These are phyloP conservation scores for Phalacrocorax pelagicus DNA, from an alignment of 2,113 vertebrate species.

Conservation along the genomic window DNA sequence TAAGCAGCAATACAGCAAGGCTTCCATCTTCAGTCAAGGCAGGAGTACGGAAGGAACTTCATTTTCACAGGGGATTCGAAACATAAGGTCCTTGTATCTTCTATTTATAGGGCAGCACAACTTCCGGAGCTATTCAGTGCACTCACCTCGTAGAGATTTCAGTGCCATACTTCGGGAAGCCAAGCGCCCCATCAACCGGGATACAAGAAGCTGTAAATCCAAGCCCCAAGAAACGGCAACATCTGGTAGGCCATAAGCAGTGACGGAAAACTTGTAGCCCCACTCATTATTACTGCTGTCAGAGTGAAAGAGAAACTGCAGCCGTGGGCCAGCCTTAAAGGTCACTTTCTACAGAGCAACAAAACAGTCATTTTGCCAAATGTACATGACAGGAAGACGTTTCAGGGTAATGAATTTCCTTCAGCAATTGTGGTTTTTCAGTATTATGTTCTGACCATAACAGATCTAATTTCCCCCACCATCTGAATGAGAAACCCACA, in stretches of 20 bases:
- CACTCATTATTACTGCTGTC: conserved; percentile 98
- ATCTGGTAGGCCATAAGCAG: conserved; percentile 89
- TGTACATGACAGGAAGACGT: conserved; percentile 31
- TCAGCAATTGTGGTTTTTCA: conserved; percentile 40
- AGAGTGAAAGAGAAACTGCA: conserved; percentile 98
- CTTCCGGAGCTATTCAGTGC: background rate
- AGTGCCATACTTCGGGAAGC: conserved; percentile 90
- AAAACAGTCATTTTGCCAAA: conserved; percentile 65
- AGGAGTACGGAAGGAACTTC: rapidly evolving
- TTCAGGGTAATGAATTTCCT: conserved; percentile 55
- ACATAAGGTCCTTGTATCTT: rapidly evolving
- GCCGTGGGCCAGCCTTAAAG: conserved; percentile 93
- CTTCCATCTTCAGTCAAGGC: rapidly evolving
- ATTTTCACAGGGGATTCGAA: background rate
- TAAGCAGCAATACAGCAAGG: background rate
- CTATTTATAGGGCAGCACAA: rapidly evolving
- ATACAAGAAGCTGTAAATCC: conserved; percentile 93
- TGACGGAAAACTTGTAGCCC: conserved; percentile 96
- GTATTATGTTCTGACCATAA: background rate
- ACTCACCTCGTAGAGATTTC: conserved; percentile 83
- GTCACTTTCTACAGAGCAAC: conserved; percentile 89
- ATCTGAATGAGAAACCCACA: background rate
- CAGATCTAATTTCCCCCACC: conserved; percentile 1
- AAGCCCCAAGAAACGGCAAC: conserved; percentile 93
- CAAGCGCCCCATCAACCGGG: conserved; percentile 91